A percentile compares a stretch with the other conserved stretches of the same genome.
Evolutionary conservation across 2,797 vertebrate species (phyloP).

Genomic region (Psittacula derbiana): DNA sequence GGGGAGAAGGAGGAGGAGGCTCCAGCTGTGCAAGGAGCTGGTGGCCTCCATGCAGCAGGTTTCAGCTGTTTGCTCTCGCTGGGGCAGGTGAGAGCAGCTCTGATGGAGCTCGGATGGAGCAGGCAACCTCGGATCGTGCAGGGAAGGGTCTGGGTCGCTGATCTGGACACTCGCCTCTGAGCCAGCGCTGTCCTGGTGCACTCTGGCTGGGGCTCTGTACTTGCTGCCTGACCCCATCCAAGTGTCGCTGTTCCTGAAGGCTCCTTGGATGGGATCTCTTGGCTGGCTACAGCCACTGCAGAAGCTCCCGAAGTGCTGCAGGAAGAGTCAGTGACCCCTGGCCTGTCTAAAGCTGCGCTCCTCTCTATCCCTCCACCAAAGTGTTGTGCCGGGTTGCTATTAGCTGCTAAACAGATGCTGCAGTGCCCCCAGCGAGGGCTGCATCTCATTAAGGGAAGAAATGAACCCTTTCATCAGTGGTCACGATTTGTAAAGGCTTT

Average conservation of each 20-base stretch:
- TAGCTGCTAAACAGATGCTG: conserved; percentile 36
- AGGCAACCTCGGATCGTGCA: not conserved
- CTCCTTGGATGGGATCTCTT: not conserved
- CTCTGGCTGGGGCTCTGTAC: not conserved
- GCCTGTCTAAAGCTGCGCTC: not conserved
- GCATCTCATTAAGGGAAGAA: conserved; percentile 51
- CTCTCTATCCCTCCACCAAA: not conserved
- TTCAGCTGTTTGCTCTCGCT: not conserved
- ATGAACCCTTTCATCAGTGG: conserved; percentile 45
- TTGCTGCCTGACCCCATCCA: not conserved
- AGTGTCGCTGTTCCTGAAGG: fast-evolving
- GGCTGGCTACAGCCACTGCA: not conserved
- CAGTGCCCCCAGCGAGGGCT: conserved; percentile 30
- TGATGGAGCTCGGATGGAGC: not conserved
- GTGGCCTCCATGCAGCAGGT: not conserved
- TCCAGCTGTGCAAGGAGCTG: not conserved
- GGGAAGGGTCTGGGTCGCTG: not conserved
- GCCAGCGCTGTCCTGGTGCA: not conserved
- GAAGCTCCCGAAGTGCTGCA: not conserved
- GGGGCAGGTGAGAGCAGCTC: not conserved
- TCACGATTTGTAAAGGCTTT: conserved; percentile 27
- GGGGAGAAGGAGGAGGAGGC: not conserved
- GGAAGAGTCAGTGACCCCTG: not conserved
- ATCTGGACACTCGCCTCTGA: not conserved
- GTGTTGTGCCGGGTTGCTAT: not conserved